Percentiles rank a stretch among this genome's conserved stretches.
Conservation (phyloP, 2,113 vertebrate genomes). For the Neolamprologus hecqui region DNA sequence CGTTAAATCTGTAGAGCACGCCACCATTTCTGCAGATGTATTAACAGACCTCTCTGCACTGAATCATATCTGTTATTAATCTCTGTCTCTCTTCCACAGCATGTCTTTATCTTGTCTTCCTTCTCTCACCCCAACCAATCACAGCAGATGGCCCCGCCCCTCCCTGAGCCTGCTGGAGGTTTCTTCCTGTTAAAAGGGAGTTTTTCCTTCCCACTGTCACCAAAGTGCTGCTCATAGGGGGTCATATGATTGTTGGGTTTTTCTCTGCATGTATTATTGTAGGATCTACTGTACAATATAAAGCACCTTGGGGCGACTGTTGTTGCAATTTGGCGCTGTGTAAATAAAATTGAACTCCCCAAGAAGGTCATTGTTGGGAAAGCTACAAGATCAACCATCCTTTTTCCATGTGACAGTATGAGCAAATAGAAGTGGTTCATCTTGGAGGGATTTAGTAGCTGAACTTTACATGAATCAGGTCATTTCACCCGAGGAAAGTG, state of each 20-base stretch:
- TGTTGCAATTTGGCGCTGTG: neutral
- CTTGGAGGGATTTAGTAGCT: neutral
- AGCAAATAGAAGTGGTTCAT: neutral
- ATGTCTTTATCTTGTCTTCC: neutral
- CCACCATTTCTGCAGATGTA: neutral
- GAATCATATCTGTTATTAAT: neutral
- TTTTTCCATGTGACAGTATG: neutral
- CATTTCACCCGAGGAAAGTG: neutral
- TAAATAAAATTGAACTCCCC: neutral
- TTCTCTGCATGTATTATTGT: neutral
- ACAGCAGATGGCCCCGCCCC: too few species aligned
- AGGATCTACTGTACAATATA: rapidly evolving
- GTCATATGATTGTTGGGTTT: too few species aligned
- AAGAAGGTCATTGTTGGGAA: neutral
- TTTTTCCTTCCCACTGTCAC: rapidly evolving
- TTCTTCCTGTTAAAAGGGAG: too few species aligned
- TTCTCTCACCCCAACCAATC: neutral
- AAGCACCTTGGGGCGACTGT: neutral
- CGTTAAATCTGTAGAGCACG: neutral
- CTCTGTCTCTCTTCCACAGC: neutral
- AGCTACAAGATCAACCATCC: neutral
- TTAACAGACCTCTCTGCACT: rapidly evolving
- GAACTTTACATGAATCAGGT: neutral
- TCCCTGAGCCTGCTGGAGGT: too few species aligned
- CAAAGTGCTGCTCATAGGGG: neutral